A percentile compares a stretch with the other conserved stretches of the same genome.
These are phyloP conservation scores for Melanotaenia maccullochi DNA, from an alignment of 2,797 vertebrate species.

Conservation along the genomic window DNA sequence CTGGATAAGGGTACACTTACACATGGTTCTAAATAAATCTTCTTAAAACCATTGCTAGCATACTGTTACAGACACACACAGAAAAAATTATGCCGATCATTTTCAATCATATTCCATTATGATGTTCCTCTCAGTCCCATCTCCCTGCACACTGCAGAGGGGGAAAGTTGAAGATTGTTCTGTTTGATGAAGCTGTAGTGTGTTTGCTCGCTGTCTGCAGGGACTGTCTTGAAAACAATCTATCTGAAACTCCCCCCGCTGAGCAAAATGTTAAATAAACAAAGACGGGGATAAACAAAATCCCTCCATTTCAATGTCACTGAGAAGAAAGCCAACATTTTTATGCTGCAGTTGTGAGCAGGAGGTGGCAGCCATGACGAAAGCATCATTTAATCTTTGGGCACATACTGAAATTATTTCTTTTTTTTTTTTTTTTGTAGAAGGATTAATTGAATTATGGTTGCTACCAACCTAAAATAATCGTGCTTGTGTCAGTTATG, in stretches of 20 bases:
- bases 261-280: constrained; percentile 90
- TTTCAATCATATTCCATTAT: constrained; percentile 86
- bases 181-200: constrained; percentile 88
- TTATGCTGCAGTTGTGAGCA: constrained; percentile 77
- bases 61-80: constrained; percentile 75
- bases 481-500: constrained; percentile 5
- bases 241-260: constrained; percentile 87
- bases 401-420: constrained; percentile 57
- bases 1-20: constrained; percentile 66
- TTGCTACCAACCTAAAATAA: constrained; percentile 25
- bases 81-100: constrained; percentile 82
- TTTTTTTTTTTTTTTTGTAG: constrained; percentile 30
- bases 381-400: constrained; percentile 78
- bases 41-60: constrained; percentile 73
- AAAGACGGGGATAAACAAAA: constrained; percentile 88
- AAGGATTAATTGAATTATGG: constrained; percentile 67
- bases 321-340: constrained; percentile 85
- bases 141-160: constrained; percentile 80
- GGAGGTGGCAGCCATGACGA: constrained; percentile 67
- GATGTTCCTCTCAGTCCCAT: constrained; percentile 81
- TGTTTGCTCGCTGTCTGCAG: constrained; percentile 89
- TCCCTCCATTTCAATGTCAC: constrained; percentile 88
- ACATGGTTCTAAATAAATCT: constrained; percentile 72
- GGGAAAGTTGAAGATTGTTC: constrained; percentile 88
- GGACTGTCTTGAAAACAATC: constrained; percentile 88